Evolutionary conservation across 1,140 invertebrate species (phyloP), one percentile per base, ranked within the genome.

Genomic region (Musca domestica): DNA sequence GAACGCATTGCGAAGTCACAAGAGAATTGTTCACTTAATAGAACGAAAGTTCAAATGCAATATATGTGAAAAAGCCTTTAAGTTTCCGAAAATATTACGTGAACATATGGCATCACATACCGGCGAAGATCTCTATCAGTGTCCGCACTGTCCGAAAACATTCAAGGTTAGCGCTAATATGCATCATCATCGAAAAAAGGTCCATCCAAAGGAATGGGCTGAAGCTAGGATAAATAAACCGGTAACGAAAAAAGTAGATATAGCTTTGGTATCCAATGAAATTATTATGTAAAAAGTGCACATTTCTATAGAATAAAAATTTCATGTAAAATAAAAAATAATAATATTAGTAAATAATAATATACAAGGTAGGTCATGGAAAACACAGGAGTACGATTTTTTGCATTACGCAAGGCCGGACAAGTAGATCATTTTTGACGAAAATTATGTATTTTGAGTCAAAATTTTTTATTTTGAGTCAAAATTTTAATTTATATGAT

Each of bases 101-200:
- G 75, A 77, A 34, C 76, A 77, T 70, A 73, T 73, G 34, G 71
- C 76, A 15, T 74, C 74, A 2, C 76, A 77, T 49, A 74, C 72
- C 2, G 76, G 75, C 14, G 64, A 72, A 41, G 70, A 72, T 63
- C 49, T 76, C 15, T 77, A 77, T 63, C 66, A 69, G 41, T 77
- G 76, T 71, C 73, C 74, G 9, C 73, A 74, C 68, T 77, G 76
- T 47, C 68, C 74, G 6, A 67, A 70, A 30, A 76, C 73, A 4
- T 77, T 77, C 46, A 76, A 75, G 46, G 68, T 66, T 22, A 72
- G 69, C 19, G 70, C 72, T 0, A 77, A 77, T 65, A 74, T 77
- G 75, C 74, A 77, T 67, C 70, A 73, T 63, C 75, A 77, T 49
- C 71, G 71, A 2, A 74, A 74, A 10, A 71, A 73, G 48, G 71